Evolutionary conservation across 1,140 invertebrate genomes (phyloP).

Genomic region (Sogatella furcifera): DNA sequence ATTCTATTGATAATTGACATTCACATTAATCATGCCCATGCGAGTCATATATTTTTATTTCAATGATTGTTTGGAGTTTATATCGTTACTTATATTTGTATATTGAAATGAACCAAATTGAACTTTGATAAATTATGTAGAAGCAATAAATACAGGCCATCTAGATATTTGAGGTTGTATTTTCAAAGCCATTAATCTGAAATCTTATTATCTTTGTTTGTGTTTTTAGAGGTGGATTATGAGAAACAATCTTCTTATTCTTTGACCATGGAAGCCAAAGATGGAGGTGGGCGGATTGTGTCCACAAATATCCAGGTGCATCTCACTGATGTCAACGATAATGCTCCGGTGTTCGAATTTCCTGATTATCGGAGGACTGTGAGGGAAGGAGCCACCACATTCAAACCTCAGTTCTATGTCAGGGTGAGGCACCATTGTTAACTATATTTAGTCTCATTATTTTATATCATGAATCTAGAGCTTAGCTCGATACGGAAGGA

Average conservation of each 20-base stretch:
- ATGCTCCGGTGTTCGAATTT: constrained; percentile 63
- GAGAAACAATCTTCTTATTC: constrained; percentile 68
- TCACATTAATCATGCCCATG: too few species aligned
- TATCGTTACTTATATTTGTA: too few species aligned
- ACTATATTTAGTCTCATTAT: too few species aligned
- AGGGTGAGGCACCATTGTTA: constrained; percentile 29
- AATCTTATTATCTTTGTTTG: neutral
- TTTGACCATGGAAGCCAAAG: constrained; percentile 60
- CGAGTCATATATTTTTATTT: too few species aligned
- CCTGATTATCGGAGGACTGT: constrained; percentile 60
- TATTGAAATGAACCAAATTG: too few species aligned
- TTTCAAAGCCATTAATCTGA: neutral
- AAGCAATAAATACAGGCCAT: neutral
- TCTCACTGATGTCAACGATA: constrained; percentile 71
- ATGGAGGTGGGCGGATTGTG: constrained; percentile 58
- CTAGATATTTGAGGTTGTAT: neutral
- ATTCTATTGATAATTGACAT: too few species aligned
- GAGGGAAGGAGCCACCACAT: constrained; percentile 54
- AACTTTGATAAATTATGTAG: too few species aligned
- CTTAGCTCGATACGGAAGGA: too few species aligned
- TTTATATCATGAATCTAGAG: too few species aligned
- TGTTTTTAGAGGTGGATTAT: constrained; percentile 43
- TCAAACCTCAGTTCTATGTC: constrained; percentile 65
- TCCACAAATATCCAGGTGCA: constrained; percentile 58
- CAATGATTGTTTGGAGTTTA: too few species aligned